Evolutionary conservation across 2,797 vertebrate genomes (phyloP), one percentile per base, ranked within the genome.

Genomic region (Rhinatrema bivittatum): DNA sequence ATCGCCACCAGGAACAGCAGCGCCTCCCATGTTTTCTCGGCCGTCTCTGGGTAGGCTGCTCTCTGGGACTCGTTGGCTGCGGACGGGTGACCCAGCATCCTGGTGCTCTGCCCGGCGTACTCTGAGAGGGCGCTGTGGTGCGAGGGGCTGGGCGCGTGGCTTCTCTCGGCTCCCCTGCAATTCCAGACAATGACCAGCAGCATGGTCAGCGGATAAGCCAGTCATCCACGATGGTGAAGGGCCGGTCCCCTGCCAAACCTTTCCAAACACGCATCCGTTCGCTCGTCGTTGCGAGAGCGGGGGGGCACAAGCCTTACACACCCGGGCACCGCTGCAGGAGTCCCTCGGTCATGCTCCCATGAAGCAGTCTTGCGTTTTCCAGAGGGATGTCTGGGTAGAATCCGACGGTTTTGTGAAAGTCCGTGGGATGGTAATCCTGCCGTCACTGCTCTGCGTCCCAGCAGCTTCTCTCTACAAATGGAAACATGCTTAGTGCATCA

Each of bases 1-100:
- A 98, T 98, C 55, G 96, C 87, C 69, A 88, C 63, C 27, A 97
- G 53, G 7, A 91, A 90, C 53, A 97, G 84, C 50, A 99, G 42
- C 4, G 92, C 89, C 8, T 87, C 84, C 96, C 95, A 98, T 29
- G 59, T 30, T 12, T 27, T 39, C 4, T 36, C 18, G 45, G 72
- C 60, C 22, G 32, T 53, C n/a, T 53, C 42, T 4, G 33, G 10
- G 23, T 18, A 17, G 32, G 21, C 39, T 23, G n/a, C n/a, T n/a
- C n/a, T n/a, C 66, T 46, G 68, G 40, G 65, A 68, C 15, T n/a
- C 26, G 0, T 73, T 72, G 34, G 63, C 41, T 46, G 40, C 25
- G 15, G 62, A 56, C 18, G 76, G 68, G 53, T 53, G 53, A 62
- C 80, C 32, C 42, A 72, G 52, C 45, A 75, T 65, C 18, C 56